Evolutionary conservation across 2,888 invertebrate species (phyloP).

Genomic region (Drosophila siamana): DNA sequence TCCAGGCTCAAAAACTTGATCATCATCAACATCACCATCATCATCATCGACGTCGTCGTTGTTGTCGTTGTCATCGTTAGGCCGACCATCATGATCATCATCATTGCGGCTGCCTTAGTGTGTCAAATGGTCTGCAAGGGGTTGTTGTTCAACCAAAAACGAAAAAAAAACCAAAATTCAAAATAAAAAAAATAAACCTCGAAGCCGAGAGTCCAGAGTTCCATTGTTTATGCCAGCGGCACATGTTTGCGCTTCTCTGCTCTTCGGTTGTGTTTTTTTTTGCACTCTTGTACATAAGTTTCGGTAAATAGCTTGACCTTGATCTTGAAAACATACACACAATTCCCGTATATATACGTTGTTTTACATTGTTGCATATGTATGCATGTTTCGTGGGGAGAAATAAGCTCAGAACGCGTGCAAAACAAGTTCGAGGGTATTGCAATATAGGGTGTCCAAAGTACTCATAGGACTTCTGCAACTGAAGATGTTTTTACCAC

Average conservation of each 20-base stretch:
- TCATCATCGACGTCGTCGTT: no score
- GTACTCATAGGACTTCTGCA: no score
- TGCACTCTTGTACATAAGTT: constrained; percentile 38
- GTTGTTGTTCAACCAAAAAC: constrained; percentile 42
- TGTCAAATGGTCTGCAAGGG: constrained; percentile 74
- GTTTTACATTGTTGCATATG: not conserved
- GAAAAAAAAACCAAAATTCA: not conserved
- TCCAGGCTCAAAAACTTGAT: constrained; percentile 41
- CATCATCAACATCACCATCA: constrained; percentile 8
- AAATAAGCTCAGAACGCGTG: constrained; percentile 17
- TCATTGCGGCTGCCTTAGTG: constrained; percentile 57
- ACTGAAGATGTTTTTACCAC: no score
- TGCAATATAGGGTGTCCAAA: constrained; percentile 45
- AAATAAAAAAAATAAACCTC: not conserved
- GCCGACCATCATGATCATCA: constrained; percentile 13
- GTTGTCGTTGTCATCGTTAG: no score
- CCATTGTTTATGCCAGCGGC: constrained; percentile 60
- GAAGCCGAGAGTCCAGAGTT: constrained; percentile 7
- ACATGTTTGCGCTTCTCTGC: constrained; percentile 67
- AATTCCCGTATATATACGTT: constrained; percentile 17
- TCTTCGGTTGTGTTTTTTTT: no score
- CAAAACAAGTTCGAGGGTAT: constrained; percentile 20
- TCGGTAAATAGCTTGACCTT: constrained; percentile 76
- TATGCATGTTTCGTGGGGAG: constrained; percentile 9
- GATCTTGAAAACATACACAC: constrained; percentile 77